Base-by-base conservation (phyloP, 2,888 invertebrate genomes). In the Oscheius myriophilus region DNA sequence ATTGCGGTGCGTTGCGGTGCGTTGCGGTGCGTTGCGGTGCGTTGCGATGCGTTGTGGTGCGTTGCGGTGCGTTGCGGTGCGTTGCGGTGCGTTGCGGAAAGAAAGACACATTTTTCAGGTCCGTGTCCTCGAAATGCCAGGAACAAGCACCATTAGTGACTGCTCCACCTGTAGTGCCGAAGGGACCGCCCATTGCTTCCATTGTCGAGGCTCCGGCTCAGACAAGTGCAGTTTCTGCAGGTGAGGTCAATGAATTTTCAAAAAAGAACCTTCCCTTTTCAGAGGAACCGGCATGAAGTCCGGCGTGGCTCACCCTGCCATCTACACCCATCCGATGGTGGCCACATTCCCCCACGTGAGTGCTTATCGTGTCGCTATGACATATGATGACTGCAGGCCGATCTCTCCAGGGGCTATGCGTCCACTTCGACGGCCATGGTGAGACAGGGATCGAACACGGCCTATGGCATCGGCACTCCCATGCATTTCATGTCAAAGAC, bases 261-360 rank as follows among this genome's bases (percentile, higher is more conserved):
- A 14, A 9, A 16, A 46, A 59, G 21, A 16, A 45, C 39, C 26
- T 21, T n/a, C n/a, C n/a, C n/a, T n/a, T 16, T 72, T 45, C 68
- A 84, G 86, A 53, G 86, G 86, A 26, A 86, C 86, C 9, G 86
- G 86, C n/a, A 86, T 86, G 86, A 86, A 86, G 66, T 82, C 85
- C 1, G 86, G 86, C 43, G 85, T 86, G 6, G 85, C 86, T 14
- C 86, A 86, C 76, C 86, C 86, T 0, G 86, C 86, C 11, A 82
- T 86, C 25, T 83, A 82, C 77, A 85, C 86, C 3, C 86, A 86
- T 71, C 86, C 86, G 26, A 83, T 84, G 81, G 78, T 86, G 51
- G 86, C 81, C 64, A 82, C 84, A 9, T 83, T 84, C 57, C 84
- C 86, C 4, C 82, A 84, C 57, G 82, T 81, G 51, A 61, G 77